Evolutionary conservation across 2,113 vertebrate species (phyloP), one percentile per base, ranked within the genome.

Genomic region (Vimba vimba): DNA sequence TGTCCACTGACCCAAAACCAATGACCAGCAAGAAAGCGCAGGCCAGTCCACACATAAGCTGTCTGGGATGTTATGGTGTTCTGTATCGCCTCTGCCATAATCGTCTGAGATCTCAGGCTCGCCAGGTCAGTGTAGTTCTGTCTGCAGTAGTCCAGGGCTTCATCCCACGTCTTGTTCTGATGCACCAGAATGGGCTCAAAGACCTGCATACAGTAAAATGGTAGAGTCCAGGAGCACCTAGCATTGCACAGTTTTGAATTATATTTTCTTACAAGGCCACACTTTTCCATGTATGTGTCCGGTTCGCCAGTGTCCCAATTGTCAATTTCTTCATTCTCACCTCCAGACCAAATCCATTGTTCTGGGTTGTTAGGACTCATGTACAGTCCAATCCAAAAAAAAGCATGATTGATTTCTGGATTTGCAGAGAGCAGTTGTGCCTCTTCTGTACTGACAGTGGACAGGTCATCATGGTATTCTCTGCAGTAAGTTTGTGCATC

Each of bases 161-260:
- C 75, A 47, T 78, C 60, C 83, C 74, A 79, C 7, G 19, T 33
- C 21, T 66, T 68, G 2, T 85, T 78, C 17, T 30, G 23, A 10
- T 27, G 10, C 19, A 85, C 74, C 30, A 85, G 2, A 30, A 85
- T 25, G 9, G 11, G 23, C 27, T 60, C 52, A 60, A 39, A 23
- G 55, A 39, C 21, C 4, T 60, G 0, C 77, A 79, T 60, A 15
- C 55, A 60, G 33, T 60, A 79, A 39, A 79, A 60, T 27, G 73
- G 6, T 0, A 27, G 7, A 4, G 1, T 4, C 3, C 0, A 0
- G 2, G 0, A 2, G 45, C 73, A 50, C 6, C 0, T 0, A n/a
- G 1, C 19, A 27, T 27, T 27, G 27, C 27, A 30, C 27, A 30
- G 27, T 30, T 30, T 30, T 30, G 2, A 6, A 52, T 4, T 66